Conservation (phyloP, 2,888 invertebrate genomes). For the Danaus chrysippus region DNA sequence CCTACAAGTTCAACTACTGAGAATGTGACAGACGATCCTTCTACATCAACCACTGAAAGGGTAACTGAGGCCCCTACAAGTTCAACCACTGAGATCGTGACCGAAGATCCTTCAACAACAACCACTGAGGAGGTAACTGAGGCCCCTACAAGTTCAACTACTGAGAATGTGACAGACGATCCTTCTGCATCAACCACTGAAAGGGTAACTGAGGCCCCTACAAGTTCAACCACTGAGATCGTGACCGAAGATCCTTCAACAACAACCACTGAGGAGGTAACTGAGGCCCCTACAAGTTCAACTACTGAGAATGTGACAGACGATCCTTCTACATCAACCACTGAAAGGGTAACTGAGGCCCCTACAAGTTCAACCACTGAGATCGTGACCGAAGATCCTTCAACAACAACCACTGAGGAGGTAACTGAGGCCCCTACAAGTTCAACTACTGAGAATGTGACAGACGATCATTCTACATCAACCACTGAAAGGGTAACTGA, state of each 20-base stretch:
- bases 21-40: too few relatives aligned
- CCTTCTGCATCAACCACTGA: neutral
- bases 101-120: neutral
- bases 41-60: too few relatives aligned
- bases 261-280: constrained; percentile 7
- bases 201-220: neutral
- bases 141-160: neutral
- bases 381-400: too few relatives aligned
- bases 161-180: neutral
- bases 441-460: too few relatives aligned
- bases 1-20: too few relatives aligned
- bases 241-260: neutral
- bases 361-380: constrained; percentile 7
- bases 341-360: neutral
- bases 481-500: too few relatives aligned
- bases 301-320: neutral
- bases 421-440: too few relatives aligned
- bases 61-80: too few relatives aligned
- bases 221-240: neutral
- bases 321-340: constrained; percentile 3
- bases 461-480: too few relatives aligned
- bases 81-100: neutral
- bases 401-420: too few relatives aligned
- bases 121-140: neutral
- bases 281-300: neutral